Percentiles rank a stretch among this genome's conserved stretches.
Evolutionary conservation across 2,113 vertebrate genomes (phyloP).

Genomic region (Otus sunia): DNA sequence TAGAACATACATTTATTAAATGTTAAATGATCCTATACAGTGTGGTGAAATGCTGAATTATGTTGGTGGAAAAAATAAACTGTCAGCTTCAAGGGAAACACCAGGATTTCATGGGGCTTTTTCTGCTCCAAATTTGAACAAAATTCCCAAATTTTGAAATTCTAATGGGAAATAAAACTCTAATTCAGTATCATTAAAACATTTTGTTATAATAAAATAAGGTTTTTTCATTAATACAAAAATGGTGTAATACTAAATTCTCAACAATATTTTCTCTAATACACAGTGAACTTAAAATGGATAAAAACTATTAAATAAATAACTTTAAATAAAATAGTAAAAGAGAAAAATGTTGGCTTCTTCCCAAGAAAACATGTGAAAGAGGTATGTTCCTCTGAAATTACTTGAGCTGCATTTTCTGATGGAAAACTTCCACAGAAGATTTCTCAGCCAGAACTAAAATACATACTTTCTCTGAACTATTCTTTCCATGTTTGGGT

Average conservation of each 20-base stretch:
- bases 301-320: background rate
- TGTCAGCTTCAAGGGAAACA: background rate
- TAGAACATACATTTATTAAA: background rate
- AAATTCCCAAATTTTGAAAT: background rate
- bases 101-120: fast-evolving
- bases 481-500: background rate
- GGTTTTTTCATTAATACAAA: background rate
- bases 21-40: background rate
- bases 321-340: background rate
- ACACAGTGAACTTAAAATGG: background rate
- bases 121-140: background rate
- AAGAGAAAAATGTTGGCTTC: background rate
- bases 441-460: background rate
- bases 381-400: background rate
- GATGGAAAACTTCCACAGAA: background rate
- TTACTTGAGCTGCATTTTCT: background rate
- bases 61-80: background rate
- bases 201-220: background rate
- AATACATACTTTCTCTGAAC: background rate
- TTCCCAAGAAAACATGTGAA: background rate
- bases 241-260: background rate
- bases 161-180: background rate
- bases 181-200: background rate
- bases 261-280: background rate
- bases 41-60: background rate